Conservation (phyloP, 2,888 invertebrate genomes). For the Xestia rhomboidea region DNA sequence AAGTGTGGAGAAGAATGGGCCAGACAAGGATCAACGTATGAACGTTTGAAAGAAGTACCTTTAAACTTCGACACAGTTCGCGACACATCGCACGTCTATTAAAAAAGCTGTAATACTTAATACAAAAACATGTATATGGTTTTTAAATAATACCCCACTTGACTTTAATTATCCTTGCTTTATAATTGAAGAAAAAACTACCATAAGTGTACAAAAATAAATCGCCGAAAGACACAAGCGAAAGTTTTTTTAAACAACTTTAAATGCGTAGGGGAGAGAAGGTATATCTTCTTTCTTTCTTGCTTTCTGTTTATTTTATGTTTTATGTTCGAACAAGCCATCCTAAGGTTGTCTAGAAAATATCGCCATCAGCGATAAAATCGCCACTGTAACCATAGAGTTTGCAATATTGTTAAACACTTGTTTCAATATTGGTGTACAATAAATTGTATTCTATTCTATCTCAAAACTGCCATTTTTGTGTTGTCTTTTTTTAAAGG, state of each 20-base stretch:
- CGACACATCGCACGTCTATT: neutral
- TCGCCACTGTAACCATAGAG: too few relatives aligned
- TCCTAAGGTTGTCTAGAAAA: too few relatives aligned
- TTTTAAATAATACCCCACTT: neutral
- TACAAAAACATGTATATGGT: neutral
- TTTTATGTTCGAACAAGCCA: too few relatives aligned
- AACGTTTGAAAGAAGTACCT: neutral
- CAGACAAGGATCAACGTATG: neutral
- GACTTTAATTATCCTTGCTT: neutral
- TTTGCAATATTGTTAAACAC: too few relatives aligned
- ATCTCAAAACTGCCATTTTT: neutral
- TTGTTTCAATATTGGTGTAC: too few relatives aligned
- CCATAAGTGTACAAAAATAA: too few relatives aligned
- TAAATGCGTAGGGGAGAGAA: neutral
- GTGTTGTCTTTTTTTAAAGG: neutral
- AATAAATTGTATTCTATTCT: too few relatives aligned
- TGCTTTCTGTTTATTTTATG: too few relatives aligned
- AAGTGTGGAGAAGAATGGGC: too few relatives aligned
- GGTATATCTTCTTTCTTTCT: too few relatives aligned
- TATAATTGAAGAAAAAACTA: neutral
- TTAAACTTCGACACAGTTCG: neutral
- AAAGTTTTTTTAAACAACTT: neutral
- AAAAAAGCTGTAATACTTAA: neutral
- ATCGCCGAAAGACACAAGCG: neutral
- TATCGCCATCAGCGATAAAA: too few relatives aligned